Base-by-base conservation (phyloP, 2,888 invertebrate genomes). In the Caenorhabditis sulstoni region DNA sequence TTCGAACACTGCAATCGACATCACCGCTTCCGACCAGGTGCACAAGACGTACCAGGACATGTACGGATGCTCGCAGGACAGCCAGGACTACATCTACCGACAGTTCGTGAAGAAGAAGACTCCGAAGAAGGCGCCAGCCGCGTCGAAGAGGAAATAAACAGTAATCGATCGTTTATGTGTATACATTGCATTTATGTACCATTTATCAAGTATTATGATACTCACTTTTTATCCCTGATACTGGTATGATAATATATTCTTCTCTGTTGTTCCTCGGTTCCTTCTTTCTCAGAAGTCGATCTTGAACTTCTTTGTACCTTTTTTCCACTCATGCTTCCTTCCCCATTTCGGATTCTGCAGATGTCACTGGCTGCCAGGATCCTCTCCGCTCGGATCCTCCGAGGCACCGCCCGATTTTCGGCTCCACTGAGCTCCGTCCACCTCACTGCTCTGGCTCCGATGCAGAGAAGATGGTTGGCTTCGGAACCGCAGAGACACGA, bases 401-500 rank as follows among this genome's bases (percentile, higher is more conserved):
- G 73, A 37, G 55, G 37, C 0, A 5, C 29, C 29, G 35, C 44
- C 11, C 14, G 47, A 18, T 59, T 53, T 29, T 16, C 20, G 3
- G 50, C 62, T 18, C 49, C 62, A 3, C 4, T 50, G 14, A 53
- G 55, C 61, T 66, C 61, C 44, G 65, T 37, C 39, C 74, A 66
- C 35, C 59, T 65, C 23, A 29, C 18, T 5, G 22, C 57, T 18
- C 12, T 39, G 1, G 55, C 29, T 37, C 18, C 66, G 44, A 23
- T n/a, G 18, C 67, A 67, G 35, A 44, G 49, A 20, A 47, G 78
- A 57, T 73, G 39, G 62, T 12, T 67, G 37, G 57, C 73, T 16
- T 78, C 78, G 18, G 62, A 71, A 9, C 55, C 78, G 20, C 92
- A 92, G 53, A 94, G 94, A 90, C 94, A 94, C 91, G 96, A 97